A percentile compares a stretch with the other conserved stretches of the same genome.
These are phyloP conservation scores for Enteromius thamalakanensis DNA, from an alignment of 2,797 vertebrate genomes.

Conservation along the genomic window DNA sequence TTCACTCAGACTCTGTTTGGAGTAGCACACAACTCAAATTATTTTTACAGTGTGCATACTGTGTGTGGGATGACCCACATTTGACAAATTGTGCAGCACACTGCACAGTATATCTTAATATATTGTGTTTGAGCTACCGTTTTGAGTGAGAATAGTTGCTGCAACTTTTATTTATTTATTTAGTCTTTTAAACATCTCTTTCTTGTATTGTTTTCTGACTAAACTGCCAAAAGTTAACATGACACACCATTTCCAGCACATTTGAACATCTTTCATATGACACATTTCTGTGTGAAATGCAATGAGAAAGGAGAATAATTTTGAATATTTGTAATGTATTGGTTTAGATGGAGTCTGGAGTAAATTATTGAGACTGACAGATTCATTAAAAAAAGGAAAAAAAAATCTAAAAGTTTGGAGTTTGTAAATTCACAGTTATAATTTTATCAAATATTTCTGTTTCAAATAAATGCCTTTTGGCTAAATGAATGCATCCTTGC, in stretches of 20 bases:
- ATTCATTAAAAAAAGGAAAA: neutral
- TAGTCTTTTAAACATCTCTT: neutral
- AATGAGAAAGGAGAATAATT: neutral
- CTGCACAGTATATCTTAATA: neutral
- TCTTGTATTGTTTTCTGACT: neutral
- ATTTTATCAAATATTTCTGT: too few relatives aligned
- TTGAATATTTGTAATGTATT: neutral
- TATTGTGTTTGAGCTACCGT: neutral
- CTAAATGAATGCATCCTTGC: neutral
- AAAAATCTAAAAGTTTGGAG: neutral
- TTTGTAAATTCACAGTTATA: neutral
- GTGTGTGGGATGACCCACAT: constrained; percentile 4
- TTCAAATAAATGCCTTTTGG: neutral
- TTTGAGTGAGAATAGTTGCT: neutral
- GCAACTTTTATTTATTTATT: neutral
- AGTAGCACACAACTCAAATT: neutral
- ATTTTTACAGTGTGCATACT: neutral
- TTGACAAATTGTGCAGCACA: neutral
- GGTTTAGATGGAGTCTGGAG: neutral
- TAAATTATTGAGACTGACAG: neutral
- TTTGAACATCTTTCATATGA: neutral
- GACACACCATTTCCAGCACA: neutral
- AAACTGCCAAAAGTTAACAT: neutral
- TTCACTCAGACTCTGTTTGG: neutral
- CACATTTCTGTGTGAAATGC: neutral